These are phyloP conservation scores for Erythrocercus mccallii DNA, from an alignment of 2,113 vertebrate genomes.

Conservation along the genomic window DNA sequence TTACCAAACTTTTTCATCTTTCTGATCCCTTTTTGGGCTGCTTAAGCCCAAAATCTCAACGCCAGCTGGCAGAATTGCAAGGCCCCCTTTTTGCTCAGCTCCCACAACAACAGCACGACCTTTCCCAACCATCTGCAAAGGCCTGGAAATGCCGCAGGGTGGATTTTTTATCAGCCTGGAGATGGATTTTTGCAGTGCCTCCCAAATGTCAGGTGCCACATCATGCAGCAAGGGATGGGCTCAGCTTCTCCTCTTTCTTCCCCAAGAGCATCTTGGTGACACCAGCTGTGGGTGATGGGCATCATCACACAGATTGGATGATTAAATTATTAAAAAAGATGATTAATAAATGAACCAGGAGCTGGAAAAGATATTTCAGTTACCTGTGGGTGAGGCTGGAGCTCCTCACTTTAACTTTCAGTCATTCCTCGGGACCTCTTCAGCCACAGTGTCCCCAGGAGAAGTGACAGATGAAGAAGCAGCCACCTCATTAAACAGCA, in stretches of 20 bases:
- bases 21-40: background rate
- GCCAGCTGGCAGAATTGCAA: background rate
- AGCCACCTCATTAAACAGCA: background rate
- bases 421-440: background rate
- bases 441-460: background rate
- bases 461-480: background rate
- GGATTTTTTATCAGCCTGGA: background rate
- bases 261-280: background rate
- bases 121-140: slow-evolving; percentile 23
- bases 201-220: slow-evolving; percentile 2
- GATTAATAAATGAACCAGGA: background rate
- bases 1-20: background rate
- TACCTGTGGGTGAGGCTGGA: background rate
- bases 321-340: background rate
- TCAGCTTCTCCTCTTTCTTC: background rate
- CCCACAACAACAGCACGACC: background rate
- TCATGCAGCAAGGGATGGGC: background rate
- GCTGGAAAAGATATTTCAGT: background rate
- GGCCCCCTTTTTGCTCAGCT: background rate
- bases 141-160: background rate
- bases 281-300: background rate
- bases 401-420: background rate
- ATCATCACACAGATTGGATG: fast-evolving
- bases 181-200: background rate
- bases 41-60: background rate